Base-by-base conservation (phyloP, 2,113 vertebrate genomes). In the Ptyas mucosa region DNA sequence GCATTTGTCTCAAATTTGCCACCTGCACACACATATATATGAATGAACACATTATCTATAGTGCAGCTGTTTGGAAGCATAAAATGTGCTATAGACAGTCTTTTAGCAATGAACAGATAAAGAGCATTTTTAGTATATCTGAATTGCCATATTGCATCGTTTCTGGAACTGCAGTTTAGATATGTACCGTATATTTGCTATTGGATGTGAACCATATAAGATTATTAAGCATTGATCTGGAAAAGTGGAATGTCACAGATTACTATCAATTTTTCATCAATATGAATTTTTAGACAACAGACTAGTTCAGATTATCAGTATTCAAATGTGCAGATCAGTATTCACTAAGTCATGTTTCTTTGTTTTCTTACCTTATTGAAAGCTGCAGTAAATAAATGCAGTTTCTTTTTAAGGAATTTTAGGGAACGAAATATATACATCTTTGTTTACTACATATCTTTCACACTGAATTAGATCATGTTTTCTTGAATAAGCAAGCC, bases 71-170 rank as follows among this genome's bases (percentile, higher is more conserved):
- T 94, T 89, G 29, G 90, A 89, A 92, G 8, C 23, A 85, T 92
- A 91, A 0, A 87, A 93, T 46, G 85, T 51, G 81, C 92, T 34
- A n/a, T 93, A 29, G 8, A 89, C 94, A 94, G 85, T 8, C 10
- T 90, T 89, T 29, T 58, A 85, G 57, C 24, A 0, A 85, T 93
- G 21, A 95, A n/a, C 94, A 92, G 90, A 14, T 93, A 39, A 93
- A 24, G 24, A 81, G 0, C 34, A 21, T 23, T 57, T 85, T 89
- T 86, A 43, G 11, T 86, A 12, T 87, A 64, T 90, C 14, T 87
- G 55, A 89, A 90, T 43, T 89, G 11, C 53, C 34, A 57, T n/a
- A n/a, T 23, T 29, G n/a, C 15, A 90, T 29, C 46, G 64, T 5
- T 20, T 92, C 64, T 8, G 23, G 3, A 0, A 87, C 92, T 91